A percentile compares a stretch with the other conserved stretches of the same genome.
Conservation (phyloP, 2,888 invertebrate species). For the Spodoptera picta region DNA sequence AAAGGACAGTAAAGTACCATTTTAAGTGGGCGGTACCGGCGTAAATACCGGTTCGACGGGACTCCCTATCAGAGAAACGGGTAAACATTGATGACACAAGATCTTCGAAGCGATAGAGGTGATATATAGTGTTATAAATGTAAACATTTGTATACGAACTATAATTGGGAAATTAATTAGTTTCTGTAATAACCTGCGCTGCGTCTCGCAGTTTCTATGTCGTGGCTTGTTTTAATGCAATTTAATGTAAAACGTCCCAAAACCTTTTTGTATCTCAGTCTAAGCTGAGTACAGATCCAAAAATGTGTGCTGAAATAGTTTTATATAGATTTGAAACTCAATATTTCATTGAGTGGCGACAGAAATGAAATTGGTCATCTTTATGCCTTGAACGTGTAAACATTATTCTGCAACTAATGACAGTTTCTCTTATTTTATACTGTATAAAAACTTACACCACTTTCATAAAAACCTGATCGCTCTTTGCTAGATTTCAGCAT, state of each 20-base stretch:
- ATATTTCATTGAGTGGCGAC: no score
- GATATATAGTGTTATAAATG: constrained; percentile 38
- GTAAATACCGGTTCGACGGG: constrained; percentile 61
- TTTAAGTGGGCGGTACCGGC: constrained; percentile 56
- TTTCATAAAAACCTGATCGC: no score
- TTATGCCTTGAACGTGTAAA: no score
- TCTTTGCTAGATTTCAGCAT: no score
- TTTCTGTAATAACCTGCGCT: constrained; percentile 45
- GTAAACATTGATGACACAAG: constrained; percentile 20
- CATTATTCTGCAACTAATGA: no score
- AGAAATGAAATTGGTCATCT: no score
- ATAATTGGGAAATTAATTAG: constrained; percentile 48
- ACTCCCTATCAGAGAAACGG: constrained; percentile 23
- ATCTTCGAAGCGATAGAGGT: constrained; percentile 27
- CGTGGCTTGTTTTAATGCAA: constrained; percentile 32
- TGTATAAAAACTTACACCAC: no score
- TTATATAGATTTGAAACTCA: no score
- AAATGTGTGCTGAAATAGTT: constrained; percentile 4
- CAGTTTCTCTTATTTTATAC: no score
- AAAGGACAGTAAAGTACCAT: constrained; percentile 59
- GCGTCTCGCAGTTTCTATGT: constrained; percentile 29
- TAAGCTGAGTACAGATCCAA: background rate
- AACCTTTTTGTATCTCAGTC: constrained; percentile 22
- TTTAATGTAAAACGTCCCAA: constrained; percentile 16
- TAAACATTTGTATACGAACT: constrained; percentile 38